Conservation (phyloP, 2,113 vertebrate species). For the Cryptomyrus ogoouensis region DNA sequence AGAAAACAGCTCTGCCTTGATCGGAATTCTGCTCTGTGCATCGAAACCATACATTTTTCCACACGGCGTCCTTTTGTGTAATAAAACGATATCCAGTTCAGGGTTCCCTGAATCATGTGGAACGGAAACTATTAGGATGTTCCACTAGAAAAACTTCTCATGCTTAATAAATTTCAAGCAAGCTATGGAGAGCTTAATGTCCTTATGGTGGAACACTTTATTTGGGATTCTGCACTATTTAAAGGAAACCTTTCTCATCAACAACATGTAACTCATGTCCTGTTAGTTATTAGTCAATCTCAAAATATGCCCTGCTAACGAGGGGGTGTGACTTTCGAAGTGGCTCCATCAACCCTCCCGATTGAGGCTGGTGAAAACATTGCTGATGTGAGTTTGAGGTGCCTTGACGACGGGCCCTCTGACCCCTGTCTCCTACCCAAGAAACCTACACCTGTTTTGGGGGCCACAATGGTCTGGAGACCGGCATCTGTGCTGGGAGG, state of each 20-base stretch:
- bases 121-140: conserved; percentile 61
- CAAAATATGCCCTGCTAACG: background rate
- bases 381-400: conserved; percentile 5
- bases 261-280: conserved; percentile 40
- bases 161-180: conserved; percentile 65
- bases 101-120: conserved; percentile 52
- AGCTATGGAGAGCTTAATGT: conserved; percentile 48
- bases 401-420: conserved; percentile 16
- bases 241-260: conserved; percentile 52
- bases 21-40: conserved; percentile 41
- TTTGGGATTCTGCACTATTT: conserved; percentile 37
- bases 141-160: conserved; percentile 67
- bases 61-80: conserved; percentile 50
- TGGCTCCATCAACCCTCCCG: background rate
- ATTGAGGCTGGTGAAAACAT: background rate
- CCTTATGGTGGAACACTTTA: conserved; percentile 54
- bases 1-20: conserved; percentile 44
- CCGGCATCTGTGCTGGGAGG: background rate
- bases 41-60: conserved; percentile 54
- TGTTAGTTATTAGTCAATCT: conserved; percentile 21
- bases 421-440: background rate
- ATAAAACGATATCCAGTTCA: conserved; percentile 58
- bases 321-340: background rate
- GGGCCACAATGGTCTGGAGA: background rate
- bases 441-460: background rate